Percentiles rank a stretch among this genome's conserved stretches.
Conservation (phyloP, 2,113 vertebrate species). For the Chloebia gouldiae region DNA sequence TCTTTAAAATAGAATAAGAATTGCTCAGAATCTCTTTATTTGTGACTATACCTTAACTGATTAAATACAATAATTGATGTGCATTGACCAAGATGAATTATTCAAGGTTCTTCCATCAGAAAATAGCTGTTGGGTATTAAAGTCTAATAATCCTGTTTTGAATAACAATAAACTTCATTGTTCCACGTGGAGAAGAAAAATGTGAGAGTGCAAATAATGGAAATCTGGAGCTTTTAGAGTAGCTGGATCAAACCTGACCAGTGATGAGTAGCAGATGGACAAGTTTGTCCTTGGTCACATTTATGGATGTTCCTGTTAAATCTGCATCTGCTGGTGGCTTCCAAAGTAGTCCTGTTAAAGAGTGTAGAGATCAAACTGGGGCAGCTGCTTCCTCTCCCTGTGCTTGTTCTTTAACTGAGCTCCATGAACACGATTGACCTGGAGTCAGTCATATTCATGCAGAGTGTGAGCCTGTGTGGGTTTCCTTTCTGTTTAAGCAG, state of each 20-base stretch:
- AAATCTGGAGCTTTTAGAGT: neutral
- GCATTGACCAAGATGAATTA: neutral
- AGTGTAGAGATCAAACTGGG: neutral
- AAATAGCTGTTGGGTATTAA: neutral
- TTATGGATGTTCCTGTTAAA: neutral
- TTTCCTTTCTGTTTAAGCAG: neutral
- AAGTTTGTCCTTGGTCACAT: neutral
- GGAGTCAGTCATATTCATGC: neutral
- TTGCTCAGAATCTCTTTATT: neutral
- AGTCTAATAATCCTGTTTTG: neutral
- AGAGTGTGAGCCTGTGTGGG: neutral
- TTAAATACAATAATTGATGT: neutral
- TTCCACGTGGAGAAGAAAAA: neutral
- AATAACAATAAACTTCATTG: neutral
- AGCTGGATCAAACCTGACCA: neutral
- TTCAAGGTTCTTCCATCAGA: neutral
- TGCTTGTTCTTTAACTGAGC: neutral
- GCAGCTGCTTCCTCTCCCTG: neutral
- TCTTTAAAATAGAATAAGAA: neutral
- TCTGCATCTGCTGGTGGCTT: neutral
- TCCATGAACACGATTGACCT: neutral
- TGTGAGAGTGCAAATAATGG: neutral
- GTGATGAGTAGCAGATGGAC: neutral
- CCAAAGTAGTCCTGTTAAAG: neutral
- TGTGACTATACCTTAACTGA: neutral